Evolutionary conservation across 92 coral and sea anemone genomes (phyloP), one percentile per base, ranked within the genome.

Genomic region (Galaxea fascicularis): DNA sequence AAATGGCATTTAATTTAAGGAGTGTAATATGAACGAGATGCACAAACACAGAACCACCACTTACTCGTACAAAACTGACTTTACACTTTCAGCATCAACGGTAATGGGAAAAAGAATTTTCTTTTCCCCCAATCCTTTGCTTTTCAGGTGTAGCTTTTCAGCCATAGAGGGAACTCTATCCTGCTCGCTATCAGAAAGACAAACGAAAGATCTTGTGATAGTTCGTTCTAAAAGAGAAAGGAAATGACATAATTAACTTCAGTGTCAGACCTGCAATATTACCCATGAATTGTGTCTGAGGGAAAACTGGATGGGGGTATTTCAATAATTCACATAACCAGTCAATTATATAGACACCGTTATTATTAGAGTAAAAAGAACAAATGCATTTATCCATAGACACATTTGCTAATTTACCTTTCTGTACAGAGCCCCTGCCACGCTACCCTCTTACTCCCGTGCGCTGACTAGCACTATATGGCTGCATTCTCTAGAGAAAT

Each of bases 101-200:
- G 41, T 78, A 6, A 82, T 47, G 7, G 85, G 92, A 22, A 89
- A 62, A 31, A 65, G 60, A 30, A 89, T 82, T 49, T 78, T 78
- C 60, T 89, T 89, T 28, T 89, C 92, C 30, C 92, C 89, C 30
- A 89, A 54, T 4, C 84, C 85, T 25, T 89, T 76, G 41, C 80
- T 67, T n/a, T 78, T 79, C 0, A 89, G 81, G 15, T 27, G 11
- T 12, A 77, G 35, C 74, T 76, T 89, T 51, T 83, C 76, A 7
- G 69, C 30, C 16, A 84, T 66, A 8, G 92, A 65, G 20, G 92
- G 92, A 0, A 76, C 83, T 10, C 27, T 21, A n/a, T 22, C 71
- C 29, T 89, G 92, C 29, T 89, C 76, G 30, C 39, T 76, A 24
- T 84, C 64, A 20, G 85, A 76, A 58, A 89, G 64, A 68, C 92